Conservation (phyloP, 2,113 vertebrate genomes). For the Motacilla alba region DNA sequence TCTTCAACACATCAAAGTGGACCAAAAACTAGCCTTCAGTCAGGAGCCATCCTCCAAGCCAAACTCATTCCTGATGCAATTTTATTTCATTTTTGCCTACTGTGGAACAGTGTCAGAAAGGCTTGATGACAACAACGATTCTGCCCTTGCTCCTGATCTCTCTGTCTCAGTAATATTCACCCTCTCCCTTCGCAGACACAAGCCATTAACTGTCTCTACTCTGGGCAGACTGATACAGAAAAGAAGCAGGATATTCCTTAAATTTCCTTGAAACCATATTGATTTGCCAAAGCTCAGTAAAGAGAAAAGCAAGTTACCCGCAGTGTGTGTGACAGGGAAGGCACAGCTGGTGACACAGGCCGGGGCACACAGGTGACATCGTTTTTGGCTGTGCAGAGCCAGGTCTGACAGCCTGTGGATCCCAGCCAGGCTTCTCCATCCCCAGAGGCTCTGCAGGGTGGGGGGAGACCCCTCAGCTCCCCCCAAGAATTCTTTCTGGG, state of each 20-base stretch:
- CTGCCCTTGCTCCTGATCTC: not conserved
- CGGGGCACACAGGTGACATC: not conserved
- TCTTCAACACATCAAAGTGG: conserved; percentile 65
- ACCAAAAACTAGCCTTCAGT: conserved; percentile 54
- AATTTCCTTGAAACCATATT: not conserved
- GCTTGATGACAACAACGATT: not conserved
- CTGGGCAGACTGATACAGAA: not conserved
- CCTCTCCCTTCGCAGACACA: not conserved
- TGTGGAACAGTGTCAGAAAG: not conserved
- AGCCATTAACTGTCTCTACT: not conserved
- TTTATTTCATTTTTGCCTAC: conserved; percentile 34
- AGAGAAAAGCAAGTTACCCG: accelerated
- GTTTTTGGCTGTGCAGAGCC: not conserved
- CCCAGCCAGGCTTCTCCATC: not conserved
- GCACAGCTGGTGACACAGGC: not conserved
- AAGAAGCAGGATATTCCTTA: not conserved
- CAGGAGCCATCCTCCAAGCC: conserved; percentile 10
- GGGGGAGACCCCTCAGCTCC: not conserved
- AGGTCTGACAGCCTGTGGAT: not conserved
- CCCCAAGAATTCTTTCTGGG: not conserved
- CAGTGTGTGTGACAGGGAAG: accelerated
- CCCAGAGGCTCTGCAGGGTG: not conserved
- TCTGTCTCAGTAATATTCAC: not conserved
- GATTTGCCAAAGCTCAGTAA: not conserved
- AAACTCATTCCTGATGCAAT: conserved; percentile 42